phyloP scores from a whole-genome alignment of 2,888 invertebrate species.

The Caenorhabditis imperialis region DNA sequence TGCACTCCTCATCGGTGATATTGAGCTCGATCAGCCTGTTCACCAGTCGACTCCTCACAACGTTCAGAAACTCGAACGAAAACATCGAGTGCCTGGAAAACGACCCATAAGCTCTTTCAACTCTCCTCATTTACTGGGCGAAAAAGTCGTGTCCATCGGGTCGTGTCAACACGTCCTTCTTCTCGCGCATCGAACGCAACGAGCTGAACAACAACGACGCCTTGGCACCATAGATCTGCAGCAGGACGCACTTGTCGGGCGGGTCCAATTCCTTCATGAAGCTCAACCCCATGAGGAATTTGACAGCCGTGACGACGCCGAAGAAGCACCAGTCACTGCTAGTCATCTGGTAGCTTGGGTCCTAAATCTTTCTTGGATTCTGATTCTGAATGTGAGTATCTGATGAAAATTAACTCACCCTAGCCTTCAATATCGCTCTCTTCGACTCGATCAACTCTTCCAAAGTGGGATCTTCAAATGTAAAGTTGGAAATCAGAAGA shows the following conservation, averaged over 20 bases:
- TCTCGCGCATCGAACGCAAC: background rate
- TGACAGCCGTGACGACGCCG: conserved; percentile 24
- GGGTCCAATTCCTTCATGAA: conserved; percentile 24
- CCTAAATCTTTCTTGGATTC: conserved; percentile 7
- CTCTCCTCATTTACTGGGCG: background rate
- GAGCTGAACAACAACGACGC: conserved; percentile 10
- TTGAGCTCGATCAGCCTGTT: conserved; percentile 27
- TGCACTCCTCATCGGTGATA: conserved; percentile 34
- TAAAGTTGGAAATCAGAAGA: conserved; percentile 19
- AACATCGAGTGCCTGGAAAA: conserved; percentile 10
- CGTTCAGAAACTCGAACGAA: conserved; percentile 6
- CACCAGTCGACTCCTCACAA: conserved; percentile 18
- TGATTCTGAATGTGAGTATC: background rate
- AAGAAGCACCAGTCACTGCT: conserved; percentile 41
- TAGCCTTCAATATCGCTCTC: background rate
- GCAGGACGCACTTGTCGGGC: conserved; percentile 1
- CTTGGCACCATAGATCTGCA: background rate
- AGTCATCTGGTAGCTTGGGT: conserved; percentile 25
- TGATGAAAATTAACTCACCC: conserved; percentile 14
- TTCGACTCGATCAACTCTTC: conserved; percentile 19
- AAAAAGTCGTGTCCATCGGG: conserved; percentile 14
- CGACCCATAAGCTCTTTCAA: background rate
- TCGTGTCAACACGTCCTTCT: background rate
- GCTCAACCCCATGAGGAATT: conserved; percentile 15
- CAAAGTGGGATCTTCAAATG: conserved; percentile 30